phyloP scores from a whole-genome alignment of 2,113 vertebrate genomes.

The Etheostoma cragini region DNA sequence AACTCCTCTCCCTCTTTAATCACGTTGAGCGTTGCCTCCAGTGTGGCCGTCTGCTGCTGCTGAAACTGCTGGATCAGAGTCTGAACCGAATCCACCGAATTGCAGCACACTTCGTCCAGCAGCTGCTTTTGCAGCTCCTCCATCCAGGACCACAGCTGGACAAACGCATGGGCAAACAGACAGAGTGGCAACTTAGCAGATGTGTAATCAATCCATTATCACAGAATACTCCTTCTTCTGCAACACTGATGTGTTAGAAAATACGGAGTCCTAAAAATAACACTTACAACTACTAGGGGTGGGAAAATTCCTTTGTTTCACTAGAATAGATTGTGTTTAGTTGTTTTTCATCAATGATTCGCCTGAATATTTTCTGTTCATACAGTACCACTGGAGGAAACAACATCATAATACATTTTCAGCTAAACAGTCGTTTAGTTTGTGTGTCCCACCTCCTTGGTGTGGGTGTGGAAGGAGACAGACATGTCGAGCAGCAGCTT shows the following conservation, averaged over 20 bases:
- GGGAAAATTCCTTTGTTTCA: no score
- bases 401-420: no score
- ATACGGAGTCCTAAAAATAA: neutral
- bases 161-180: slow-evolving; percentile 7
- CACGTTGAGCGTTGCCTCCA: slow-evolving; percentile 96
- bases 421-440: neutral
- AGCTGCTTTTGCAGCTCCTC: slow-evolving; percentile 99
- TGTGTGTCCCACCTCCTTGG: slow-evolving; percentile 93
- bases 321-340: no score
- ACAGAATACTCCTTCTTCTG: neutral
- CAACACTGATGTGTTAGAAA: neutral
- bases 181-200: slow-evolving; percentile 49
- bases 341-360: no score
- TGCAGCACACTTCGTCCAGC: slow-evolving; percentile 95
- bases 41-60: slow-evolving; percentile 96
- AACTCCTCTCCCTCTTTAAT: slow-evolving; percentile 99
- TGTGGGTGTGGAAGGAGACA: slow-evolving; percentile 98
- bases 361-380: no score
- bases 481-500: slow-evolving; percentile 99
- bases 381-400: no score
- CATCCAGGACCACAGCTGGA: slow-evolving; percentile 99
- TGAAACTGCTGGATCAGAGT: slow-evolving; percentile 98
- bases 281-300: neutral
- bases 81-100: slow-evolving; percentile 96
- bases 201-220: slow-evolving; percentile 72